phyloP scores from a whole-genome alignment of 1,140 invertebrate genomes.

The Saccostrea cuccullata region DNA sequence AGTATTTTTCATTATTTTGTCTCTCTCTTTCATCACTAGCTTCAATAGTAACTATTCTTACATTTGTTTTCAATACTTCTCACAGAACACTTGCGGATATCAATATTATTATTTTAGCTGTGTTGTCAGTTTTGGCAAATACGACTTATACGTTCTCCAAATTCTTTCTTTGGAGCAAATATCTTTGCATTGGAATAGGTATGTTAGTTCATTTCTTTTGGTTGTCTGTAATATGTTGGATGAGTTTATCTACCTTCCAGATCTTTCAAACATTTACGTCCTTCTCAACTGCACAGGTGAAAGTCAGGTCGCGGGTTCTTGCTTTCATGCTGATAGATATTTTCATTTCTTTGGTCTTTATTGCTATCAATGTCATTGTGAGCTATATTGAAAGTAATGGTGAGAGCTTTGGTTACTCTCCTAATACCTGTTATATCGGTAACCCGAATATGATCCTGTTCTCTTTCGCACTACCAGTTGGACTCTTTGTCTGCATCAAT shows the following conservation, averaged over 20 bases:
- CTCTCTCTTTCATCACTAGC: neutral
- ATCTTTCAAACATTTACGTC: conserved; percentile 28
- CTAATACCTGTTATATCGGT: neutral
- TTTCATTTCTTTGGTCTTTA: neutral
- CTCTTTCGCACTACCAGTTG: neutral
- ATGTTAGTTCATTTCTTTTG: conserved; percentile 9
- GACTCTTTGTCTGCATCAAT: neutral
- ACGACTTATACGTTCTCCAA: neutral
- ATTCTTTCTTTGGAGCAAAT: neutral
- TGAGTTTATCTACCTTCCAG: conserved; percentile 14
- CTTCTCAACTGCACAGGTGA: neutral
- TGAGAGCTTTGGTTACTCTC: neutral
- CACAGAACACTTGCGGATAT: neutral
- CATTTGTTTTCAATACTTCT: neutral
- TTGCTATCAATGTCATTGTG: neutral
- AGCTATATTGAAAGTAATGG: neutral
- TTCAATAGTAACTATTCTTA: neutral
- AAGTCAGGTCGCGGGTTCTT: neutral
- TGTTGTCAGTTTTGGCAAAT: neutral
- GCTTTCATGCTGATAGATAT: neutral
- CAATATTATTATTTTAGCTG: neutral
- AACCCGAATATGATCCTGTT: neutral
- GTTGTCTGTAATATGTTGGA: conserved; percentile 1
- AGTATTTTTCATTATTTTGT: neutral
- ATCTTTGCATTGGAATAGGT: neutral